These are phyloP conservation scores for Pogoniulus pusillus DNA, from an alignment of 2,797 vertebrate species.

Conservation along the genomic window DNA sequence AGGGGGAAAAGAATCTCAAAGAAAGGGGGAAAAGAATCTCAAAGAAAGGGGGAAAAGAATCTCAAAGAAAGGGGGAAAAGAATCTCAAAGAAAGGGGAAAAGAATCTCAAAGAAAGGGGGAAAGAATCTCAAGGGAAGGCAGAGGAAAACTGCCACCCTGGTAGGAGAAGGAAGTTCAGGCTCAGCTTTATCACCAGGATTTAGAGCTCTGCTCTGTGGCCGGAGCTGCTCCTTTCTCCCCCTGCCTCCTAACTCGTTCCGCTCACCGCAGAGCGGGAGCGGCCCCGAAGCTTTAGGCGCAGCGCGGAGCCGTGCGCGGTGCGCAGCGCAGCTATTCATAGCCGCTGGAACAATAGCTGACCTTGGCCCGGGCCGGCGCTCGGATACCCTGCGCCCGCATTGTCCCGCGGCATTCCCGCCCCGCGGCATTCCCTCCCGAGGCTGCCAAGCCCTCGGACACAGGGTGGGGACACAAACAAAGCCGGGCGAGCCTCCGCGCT, in stretches of 20 bases:
- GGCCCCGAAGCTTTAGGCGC: neutral
- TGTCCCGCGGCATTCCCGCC: constrained; percentile 57
- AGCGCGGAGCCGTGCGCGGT: neutral
- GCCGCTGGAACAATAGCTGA: constrained; percentile 69
- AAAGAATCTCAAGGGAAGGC: neutral
- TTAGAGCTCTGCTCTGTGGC: neutral
- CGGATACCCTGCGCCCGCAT: constrained; percentile 46
- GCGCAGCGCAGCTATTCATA: constrained; percentile 60
- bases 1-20: too few relatives aligned
- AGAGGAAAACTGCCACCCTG: too few relatives aligned
- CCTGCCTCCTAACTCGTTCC: neutral
- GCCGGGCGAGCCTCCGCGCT: neutral
- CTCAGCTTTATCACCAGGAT: neutral
- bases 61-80: too few relatives aligned
- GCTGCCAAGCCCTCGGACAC: constrained; percentile 39
- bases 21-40: too few relatives aligned
- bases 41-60: too few relatives aligned
- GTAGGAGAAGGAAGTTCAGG: neutral
- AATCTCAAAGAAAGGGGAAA: too few relatives aligned
- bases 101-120: too few relatives aligned
- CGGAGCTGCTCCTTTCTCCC: neutral
- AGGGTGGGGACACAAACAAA: constrained; percentile 66
- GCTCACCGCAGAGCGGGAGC: neutral
- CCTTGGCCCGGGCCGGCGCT: constrained; percentile 56
- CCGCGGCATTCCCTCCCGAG: constrained; percentile 16